Evolutionary conservation across 2,888 invertebrate genomes (phyloP).

Genomic region (Idaea aversata): DNA sequence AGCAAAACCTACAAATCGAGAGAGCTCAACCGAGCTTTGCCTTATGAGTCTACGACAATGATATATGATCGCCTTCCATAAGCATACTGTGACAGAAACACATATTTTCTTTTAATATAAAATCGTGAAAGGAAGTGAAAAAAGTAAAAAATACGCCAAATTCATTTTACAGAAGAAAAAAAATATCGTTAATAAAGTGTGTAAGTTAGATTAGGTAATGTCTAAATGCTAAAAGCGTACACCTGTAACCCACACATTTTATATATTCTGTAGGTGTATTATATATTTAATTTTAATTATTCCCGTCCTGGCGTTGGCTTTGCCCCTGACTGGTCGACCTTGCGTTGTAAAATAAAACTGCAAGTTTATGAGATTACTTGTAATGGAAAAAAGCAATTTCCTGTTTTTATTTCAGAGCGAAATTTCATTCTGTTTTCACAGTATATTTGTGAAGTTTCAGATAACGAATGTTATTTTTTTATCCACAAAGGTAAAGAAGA

Average conservation of each 20-base stretch:
- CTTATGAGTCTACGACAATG: conserved; percentile 27
- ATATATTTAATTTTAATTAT: conserved; percentile 1
- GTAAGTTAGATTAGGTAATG: not conserved
- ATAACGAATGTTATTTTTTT: not conserved
- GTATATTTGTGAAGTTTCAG: not conserved
- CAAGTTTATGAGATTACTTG: conserved; percentile 1
- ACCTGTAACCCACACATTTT: not conserved
- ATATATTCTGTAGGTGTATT: not conserved
- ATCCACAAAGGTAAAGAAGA: not conserved
- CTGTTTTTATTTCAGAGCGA: not conserved
- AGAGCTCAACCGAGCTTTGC: conserved; percentile 18
- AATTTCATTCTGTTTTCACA: not conserved
- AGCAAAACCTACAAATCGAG: conserved; percentile 16
- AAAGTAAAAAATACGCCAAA: not conserved
- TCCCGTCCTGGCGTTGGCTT: not conserved
- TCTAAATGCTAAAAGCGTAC: not conserved
- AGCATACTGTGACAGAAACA: conserved; percentile 21
- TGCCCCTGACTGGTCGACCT: not conserved
- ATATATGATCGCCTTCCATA: conserved; percentile 31
- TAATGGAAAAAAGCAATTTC: not conserved
- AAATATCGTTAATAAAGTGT: not conserved
- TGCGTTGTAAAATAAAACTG: not conserved
- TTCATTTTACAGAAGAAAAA: not conserved
- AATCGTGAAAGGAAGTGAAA: not conserved
- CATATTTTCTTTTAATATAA: conserved; percentile 25